Conservation (phyloP, 2,888 invertebrate species). For the Piscicola geometra region DNA sequence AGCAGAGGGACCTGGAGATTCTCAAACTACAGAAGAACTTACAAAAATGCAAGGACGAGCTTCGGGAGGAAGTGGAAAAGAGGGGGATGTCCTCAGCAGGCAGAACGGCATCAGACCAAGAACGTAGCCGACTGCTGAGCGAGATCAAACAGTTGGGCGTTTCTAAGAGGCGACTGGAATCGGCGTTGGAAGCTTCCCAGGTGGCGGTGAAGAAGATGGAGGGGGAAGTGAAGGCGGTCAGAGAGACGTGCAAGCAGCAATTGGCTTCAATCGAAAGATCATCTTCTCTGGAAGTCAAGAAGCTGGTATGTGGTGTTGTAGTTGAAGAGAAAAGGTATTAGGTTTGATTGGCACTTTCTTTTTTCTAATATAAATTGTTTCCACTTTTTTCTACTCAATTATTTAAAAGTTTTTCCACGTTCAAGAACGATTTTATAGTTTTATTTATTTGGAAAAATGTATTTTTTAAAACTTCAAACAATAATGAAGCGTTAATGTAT, state of each 20-base stretch:
- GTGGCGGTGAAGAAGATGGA: slow-evolving; percentile 25
- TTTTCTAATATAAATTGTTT: too few relatives aligned
- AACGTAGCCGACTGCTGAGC: slow-evolving; percentile 12
- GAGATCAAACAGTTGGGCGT: slow-evolving; percentile 25
- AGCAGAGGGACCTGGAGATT: slow-evolving; percentile 17
- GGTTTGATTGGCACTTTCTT: too few relatives aligned
- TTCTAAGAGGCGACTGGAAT: slow-evolving; percentile 35
- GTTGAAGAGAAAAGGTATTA: too few relatives aligned
- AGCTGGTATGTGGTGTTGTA: slow-evolving; percentile 32
- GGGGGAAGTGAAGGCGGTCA: slow-evolving; percentile 4
- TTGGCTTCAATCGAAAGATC: slow-evolving; percentile 27
- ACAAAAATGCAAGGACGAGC: slow-evolving; percentile 25
- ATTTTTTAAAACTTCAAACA: too few relatives aligned
- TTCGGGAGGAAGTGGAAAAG: slow-evolving; percentile 26
- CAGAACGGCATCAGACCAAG: neutral
- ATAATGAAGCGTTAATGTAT: too few relatives aligned
- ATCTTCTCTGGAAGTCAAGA: slow-evolving; percentile 34
- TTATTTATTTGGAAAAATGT: too few relatives aligned
- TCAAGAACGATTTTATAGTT: too few relatives aligned
- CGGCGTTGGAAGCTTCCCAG: slow-evolving; percentile 17
- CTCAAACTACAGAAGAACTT: slow-evolving; percentile 18
- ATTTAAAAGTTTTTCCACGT: too few relatives aligned
- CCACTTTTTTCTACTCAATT: too few relatives aligned
- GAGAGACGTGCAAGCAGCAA: slow-evolving; percentile 35
- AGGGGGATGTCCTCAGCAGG: slow-evolving; percentile 12